phyloP scores from a whole-genome alignment of 2,888 invertebrate genomes.

The Drosophila fungiperda region DNA sequence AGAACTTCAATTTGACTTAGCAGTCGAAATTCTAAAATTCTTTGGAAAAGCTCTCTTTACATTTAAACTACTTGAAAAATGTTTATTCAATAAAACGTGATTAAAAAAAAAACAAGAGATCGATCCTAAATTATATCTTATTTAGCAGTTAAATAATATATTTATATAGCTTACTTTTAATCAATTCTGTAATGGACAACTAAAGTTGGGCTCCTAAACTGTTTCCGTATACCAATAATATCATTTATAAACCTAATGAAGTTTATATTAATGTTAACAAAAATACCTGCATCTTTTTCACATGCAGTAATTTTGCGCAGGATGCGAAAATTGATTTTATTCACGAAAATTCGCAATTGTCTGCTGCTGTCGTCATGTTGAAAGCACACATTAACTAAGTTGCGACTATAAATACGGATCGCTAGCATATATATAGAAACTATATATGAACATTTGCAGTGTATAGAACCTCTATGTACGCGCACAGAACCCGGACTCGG shows the following conservation, averaged over 20 bases:
- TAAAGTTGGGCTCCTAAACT: background rate
- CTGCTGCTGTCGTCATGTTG: conserved; percentile 7
- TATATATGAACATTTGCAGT: conserved; percentile 2
- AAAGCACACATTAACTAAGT: conserved; percentile 29
- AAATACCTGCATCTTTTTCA: conserved; percentile 8
- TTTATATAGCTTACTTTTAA: background rate
- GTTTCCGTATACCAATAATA: background rate
- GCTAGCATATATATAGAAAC: conserved; percentile 5
- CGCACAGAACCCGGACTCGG: conserved; percentile 61
- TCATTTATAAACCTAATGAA: background rate
- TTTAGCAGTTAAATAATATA: background rate
- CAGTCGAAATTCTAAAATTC: background rate
- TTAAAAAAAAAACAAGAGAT: background rate
- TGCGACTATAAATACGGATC: conserved; percentile 21
- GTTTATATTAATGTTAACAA: background rate
- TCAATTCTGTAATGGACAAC: background rate
- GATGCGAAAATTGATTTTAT: background rate
- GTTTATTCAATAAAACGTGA: background rate
- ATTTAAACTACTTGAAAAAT: background rate
- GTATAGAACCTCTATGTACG: conserved; percentile 45
- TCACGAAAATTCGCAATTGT: conserved; percentile 3
- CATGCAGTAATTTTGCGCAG: background rate
- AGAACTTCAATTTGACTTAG: background rate
- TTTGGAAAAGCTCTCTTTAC: background rate
- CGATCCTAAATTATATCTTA: background rate